Evolutionary conservation across 92 coral and sea anemone species (phyloP), one percentile per base, ranked within the genome.

Genomic region (Metridium senile): DNA sequence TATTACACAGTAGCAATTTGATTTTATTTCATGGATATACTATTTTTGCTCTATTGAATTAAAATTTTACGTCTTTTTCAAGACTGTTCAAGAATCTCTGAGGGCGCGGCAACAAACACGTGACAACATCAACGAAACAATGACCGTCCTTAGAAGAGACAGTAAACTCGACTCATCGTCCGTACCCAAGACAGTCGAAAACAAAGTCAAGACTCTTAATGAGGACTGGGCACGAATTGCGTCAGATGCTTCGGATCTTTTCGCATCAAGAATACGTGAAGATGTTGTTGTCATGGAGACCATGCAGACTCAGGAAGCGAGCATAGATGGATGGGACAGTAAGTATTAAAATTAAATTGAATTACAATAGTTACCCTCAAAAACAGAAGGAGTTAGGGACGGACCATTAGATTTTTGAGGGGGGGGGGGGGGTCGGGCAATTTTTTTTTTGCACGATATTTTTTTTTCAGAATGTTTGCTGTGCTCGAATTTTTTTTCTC

Each of bases 151-250:
- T 70, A 86, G 94, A 71, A 93, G 94, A 0, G 99, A 95, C 28
- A 95, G 99, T 80, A 95, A 89, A 61, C 84, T 87, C 0, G 97
- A 90, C 51, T 90, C 91, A 8, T 76, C 89, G 56, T 90, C 80
- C 39, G 90, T 89, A 53, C 99, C 99, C 56, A 92, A 87, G 70
- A 76, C 90, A 1, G 81, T 91, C 25, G 96, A 95, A 53, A 92
- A 89, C 84, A 95, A 92, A 81, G 89, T 86, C 80, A 87, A 88
- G 63, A 77, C 71, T 27, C 85, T 92, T 21, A 92, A 92, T 52
- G 91, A 88, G 35, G 93, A 95, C 84, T 95, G 99, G 99, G 85
- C 93, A 11, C 82, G 72, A 76, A 88, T 91, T 51, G 89, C 93
- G 20, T 81, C 93, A 52, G 90, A 74, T n/a, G 77, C 92, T 33